Conservation (phyloP, 2,888 invertebrate species). For the Drosophila demipolita region DNA sequence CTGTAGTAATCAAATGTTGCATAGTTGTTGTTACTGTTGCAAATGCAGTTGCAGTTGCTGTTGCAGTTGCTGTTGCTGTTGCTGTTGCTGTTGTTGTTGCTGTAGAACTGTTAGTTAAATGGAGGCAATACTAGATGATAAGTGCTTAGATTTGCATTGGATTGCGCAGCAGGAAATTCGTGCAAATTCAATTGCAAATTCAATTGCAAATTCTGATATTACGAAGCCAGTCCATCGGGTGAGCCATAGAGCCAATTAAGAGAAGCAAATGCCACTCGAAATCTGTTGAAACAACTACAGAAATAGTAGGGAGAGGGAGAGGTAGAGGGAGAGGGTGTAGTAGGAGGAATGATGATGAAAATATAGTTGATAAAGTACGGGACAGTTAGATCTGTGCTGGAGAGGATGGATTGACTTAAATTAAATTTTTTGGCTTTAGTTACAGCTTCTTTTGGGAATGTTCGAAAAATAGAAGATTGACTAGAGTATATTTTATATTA, state of each 20-base stretch:
- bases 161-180: constrained; percentile 22
- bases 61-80: constrained; percentile 16
- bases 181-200: constrained; percentile 49
- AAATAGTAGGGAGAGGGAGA: background rate
- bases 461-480: background rate
- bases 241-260: constrained; percentile 30
- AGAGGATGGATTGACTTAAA: too few species aligned
- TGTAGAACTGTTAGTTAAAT: constrained; percentile 43
- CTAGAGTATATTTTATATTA: background rate
- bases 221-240: constrained; percentile 8
- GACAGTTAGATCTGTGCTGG: background rate
- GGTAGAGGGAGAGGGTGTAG: background rate
- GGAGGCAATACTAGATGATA: constrained; percentile 66
- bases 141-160: constrained; percentile 39
- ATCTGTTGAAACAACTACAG: constrained; percentile 9
- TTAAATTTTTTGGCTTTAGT: background rate
- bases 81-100: constrained; percentile 24
- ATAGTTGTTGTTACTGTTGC: constrained; percentile 31
- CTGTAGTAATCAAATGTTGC: constrained; percentile 67
- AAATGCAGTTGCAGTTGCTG: constrained; percentile 12
- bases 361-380: background rate
- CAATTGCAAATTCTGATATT: constrained; percentile 37
- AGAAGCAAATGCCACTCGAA: constrained; percentile 17
- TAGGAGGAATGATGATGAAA: background rate
- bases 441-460: background rate